These are phyloP conservation scores for Noctua fimbriata DNA, from an alignment of 2,888 invertebrate species.

Conservation along the genomic window DNA sequence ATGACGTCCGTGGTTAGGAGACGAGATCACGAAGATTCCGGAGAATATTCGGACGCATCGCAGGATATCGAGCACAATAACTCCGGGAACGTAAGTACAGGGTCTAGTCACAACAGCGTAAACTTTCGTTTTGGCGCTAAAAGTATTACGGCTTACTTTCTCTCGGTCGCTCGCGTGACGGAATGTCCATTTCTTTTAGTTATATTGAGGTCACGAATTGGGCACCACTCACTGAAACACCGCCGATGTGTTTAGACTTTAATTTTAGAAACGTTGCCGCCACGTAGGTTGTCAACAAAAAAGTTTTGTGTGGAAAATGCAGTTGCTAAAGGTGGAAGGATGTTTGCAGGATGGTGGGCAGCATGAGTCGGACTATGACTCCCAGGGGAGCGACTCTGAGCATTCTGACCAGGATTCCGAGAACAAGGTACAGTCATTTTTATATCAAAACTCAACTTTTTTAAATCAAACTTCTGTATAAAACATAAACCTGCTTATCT, in stretches of 20 bases:
- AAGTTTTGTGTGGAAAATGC: constrained; percentile 76
- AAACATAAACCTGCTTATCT: not conserved
- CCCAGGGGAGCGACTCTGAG: constrained; percentile 88
- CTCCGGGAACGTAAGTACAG: constrained; percentile 86
- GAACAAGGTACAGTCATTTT: constrained; percentile 89
- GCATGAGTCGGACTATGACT: constrained; percentile 88
- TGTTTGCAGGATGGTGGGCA: constrained; percentile 86
- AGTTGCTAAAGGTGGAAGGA: constrained; percentile 84
- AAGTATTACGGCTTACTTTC: constrained; percentile 87
- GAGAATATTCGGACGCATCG: constrained; percentile 88
- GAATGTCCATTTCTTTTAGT: constrained; percentile 88
- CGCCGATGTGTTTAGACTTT: constrained; percentile 79
- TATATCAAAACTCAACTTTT: not conserved
- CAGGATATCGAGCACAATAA: constrained; percentile 86
- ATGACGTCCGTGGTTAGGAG: constrained; percentile 88
- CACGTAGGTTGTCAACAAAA: constrained; percentile 77
- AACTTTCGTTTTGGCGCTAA: constrained; percentile 88
- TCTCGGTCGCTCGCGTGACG: constrained; percentile 86
- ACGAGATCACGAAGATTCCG: constrained; percentile 85
- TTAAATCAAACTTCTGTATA: not conserved
- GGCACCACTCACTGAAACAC: constrained; percentile 83
- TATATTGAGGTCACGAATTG: constrained; percentile 87
- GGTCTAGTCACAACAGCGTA: constrained; percentile 64
- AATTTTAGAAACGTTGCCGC: constrained; percentile 72
- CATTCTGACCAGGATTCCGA: constrained; percentile 93